These are phyloP conservation scores for Thumatha senex DNA, from an alignment of 2,888 invertebrate genomes.

Conservation along the genomic window DNA sequence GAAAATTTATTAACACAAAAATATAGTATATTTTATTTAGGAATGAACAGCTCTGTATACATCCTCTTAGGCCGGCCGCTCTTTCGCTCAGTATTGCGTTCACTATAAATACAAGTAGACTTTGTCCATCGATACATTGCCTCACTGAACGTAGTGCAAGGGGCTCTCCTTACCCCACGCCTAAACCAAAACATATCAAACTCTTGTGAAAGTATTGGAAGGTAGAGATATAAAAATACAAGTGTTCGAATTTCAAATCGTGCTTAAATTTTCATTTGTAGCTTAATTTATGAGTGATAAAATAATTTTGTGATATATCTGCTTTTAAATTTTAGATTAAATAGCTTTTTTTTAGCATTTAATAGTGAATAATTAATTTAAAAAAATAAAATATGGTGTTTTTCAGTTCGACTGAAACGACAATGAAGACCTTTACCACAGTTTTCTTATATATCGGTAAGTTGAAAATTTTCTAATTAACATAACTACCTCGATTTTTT, in stretches of 20 bases:
- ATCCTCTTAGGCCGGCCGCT: constrained; percentile 38
- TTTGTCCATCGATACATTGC: constrained; percentile 63
- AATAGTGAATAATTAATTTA: constrained; percentile 28
- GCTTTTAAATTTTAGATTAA: constrained; percentile 1
- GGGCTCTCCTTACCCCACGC: constrained; percentile 60
- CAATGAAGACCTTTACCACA: constrained; percentile 65
- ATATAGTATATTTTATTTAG: constrained; percentile 7
- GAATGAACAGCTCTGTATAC: constrained; percentile 52
- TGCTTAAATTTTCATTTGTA: constrained; percentile 2
- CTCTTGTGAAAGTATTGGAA: constrained; percentile 73
- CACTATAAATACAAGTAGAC: constrained; percentile 72
- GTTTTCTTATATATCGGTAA: constrained; percentile 69
- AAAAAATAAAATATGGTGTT: constrained; percentile 44
- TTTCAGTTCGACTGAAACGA: constrained; percentile 75
- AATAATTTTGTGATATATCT: constrained; percentile 1
- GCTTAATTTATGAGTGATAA: constrained; percentile 6
- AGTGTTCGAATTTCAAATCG: constrained; percentile 4
- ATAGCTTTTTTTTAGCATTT: constrained; percentile 3
- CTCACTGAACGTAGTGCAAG: constrained; percentile 58
- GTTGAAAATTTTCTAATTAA: constrained; percentile 29
- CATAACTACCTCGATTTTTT: no score
- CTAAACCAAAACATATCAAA: constrained; percentile 50
- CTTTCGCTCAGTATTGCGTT: constrained; percentile 41
- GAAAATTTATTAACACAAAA: neutral
- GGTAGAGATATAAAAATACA: constrained; percentile 49